Evolutionary conservation across 2,888 invertebrate species (phyloP), one percentile per base, ranked within the genome.

Genomic region (Germaria angustata): DNA sequence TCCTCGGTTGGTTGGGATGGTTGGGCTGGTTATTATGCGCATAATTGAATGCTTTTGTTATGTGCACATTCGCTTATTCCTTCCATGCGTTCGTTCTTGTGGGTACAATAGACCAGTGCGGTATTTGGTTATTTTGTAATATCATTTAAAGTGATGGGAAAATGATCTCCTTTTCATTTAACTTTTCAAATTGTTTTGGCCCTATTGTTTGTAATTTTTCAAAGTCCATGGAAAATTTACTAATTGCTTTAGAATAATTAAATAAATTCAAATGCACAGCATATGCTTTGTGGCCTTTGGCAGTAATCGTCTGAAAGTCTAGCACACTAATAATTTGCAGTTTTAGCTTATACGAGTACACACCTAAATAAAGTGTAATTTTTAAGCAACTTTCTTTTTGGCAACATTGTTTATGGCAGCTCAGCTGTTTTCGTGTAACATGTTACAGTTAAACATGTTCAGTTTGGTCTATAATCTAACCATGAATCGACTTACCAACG

Each of bases 121-220:
- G 75, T 57, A 66, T 75, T 75, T 55, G 13, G n/a, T 41, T 59
- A 57, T 69, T 69, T 69, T 69, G 77, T 61, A 77, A 69, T 77
- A 34, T 36, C 24, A 5, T 36, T 41, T 41, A 20, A 17, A 22
- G 69, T 49, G 32, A 24, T 77, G 77, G 61, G 77, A 77, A 76
- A 68, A 55, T 49, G 15, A 20, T 41, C 39, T 36, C 20, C 8
- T 8, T 71, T 41, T 24, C 24, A 51, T 51, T 20, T 51, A 41
- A 41, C 20, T 13, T 41, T 51, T 51, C 5, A 41, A 41, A 73
- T 53, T 44, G 51, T 53, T 73, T 63, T 13, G 22, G 15, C 20
- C n/a, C n/a, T 32, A 32, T 61, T 22, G 32, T 15, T 41, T 34
- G n/a, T 41, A 13, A n/a, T 0, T 34, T 53, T 59, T 36, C 8